phyloP scores from a whole-genome alignment of 2,888 invertebrate species.

The Cerastis leucographa region DNA sequence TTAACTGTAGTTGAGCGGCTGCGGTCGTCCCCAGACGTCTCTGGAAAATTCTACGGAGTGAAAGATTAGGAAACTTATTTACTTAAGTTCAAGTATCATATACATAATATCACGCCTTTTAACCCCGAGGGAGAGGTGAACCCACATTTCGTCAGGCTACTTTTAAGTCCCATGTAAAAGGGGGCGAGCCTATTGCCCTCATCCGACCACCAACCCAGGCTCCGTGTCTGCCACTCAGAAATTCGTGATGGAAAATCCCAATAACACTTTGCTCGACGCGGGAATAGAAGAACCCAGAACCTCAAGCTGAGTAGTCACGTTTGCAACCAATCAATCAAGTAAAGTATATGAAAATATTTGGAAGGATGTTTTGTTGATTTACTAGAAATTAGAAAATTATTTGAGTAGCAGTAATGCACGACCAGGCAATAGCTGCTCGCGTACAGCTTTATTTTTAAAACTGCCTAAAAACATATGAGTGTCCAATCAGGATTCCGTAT shows the following conservation, averaged over 20 bases:
- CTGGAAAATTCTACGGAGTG: conserved; percentile 27
- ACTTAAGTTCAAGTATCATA: conserved; percentile 6
- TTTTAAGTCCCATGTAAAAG: too few relatives aligned
- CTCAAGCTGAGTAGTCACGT: too few relatives aligned
- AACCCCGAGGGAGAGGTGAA: too few relatives aligned
- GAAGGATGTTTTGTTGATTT: background rate
- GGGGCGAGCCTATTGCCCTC: too few relatives aligned
- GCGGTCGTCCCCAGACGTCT: conserved; percentile 18
- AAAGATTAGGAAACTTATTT: conserved; percentile 23
- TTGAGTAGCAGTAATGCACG: background rate
- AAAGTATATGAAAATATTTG: background rate
- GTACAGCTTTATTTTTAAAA: background rate
- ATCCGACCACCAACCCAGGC: too few relatives aligned
- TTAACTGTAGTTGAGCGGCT: conserved; percentile 42
- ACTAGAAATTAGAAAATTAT: too few relatives aligned
- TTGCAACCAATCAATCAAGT: background rate
- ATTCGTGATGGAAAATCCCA: too few relatives aligned
- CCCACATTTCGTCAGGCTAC: too few relatives aligned
- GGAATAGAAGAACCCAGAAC: too few relatives aligned
- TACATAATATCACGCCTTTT: too few relatives aligned
- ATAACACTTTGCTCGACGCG: too few relatives aligned
- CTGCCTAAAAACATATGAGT: background rate
- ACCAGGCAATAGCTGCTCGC: background rate
- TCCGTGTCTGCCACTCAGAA: too few relatives aligned
- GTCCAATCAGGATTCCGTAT: background rate